A percentile compares a stretch with the other conserved stretches of the same genome.
Evolutionary conservation across 1,140 invertebrate genomes (phyloP).

Genomic region (Drosophila ficusphila): DNA sequence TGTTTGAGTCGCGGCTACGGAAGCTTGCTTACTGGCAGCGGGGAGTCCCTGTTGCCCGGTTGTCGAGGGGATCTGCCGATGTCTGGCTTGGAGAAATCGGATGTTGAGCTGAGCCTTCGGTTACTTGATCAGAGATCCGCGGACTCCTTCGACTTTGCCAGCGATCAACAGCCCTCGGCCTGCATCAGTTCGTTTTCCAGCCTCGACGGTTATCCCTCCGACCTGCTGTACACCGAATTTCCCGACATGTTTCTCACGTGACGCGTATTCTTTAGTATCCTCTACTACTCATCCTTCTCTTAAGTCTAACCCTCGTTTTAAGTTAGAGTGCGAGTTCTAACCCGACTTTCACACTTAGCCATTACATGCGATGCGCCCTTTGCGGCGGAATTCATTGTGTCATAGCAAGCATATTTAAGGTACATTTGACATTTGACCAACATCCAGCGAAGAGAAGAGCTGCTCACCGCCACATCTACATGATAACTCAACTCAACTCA

Average conservation of each 20-base stretch:
- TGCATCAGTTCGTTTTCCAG: slow-evolving; percentile 74
- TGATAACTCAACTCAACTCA: slow-evolving; percentile 55
- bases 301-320: slow-evolving; percentile 55
- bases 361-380: slow-evolving; percentile 40
- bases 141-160: slow-evolving; percentile 73
- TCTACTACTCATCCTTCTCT: slow-evolving; percentile 21
- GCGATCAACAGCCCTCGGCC: slow-evolving; percentile 69
- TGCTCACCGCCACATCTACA: slow-evolving; percentile 40
- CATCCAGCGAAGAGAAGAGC: slow-evolving; percentile 2
- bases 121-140: slow-evolving; percentile 67
- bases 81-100: slow-evolving; percentile 60
- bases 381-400: slow-evolving; percentile 77
- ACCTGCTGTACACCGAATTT: slow-evolving; percentile 72
- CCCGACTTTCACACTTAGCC: slow-evolving; percentile 48
- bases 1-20: slow-evolving; percentile 66
- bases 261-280: slow-evolving; percentile 35
- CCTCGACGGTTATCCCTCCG: slow-evolving; percentile 73
- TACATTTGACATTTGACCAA: no score
- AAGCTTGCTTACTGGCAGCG: slow-evolving; percentile 32
- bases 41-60: slow-evolving; percentile 35
- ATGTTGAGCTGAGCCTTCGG: slow-evolving; percentile 75
- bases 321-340: slow-evolving; percentile 50
- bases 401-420: slow-evolving; percentile 43
- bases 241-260: slow-evolving; percentile 78
- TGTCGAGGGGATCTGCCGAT: slow-evolving; percentile 65